These are phyloP conservation scores for Galaxea fascicularis DNA, from an alignment of 92 coral and sea anemone genomes.

Conservation along the genomic window DNA sequence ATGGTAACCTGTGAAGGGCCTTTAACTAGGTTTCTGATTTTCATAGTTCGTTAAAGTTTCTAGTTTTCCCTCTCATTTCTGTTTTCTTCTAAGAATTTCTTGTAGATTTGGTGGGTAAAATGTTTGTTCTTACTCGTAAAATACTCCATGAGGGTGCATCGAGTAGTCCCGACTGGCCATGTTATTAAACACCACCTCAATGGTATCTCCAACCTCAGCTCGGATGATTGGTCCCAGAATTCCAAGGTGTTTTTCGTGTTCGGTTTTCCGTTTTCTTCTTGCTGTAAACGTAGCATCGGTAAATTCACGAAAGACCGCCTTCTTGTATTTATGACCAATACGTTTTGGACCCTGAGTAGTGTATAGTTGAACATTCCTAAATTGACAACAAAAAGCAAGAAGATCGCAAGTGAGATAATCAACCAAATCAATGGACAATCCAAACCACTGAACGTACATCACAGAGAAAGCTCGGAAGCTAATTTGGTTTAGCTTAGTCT, in stretches of 20 bases:
- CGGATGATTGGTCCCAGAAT: slow-evolving; percentile 83
- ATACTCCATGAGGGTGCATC: slow-evolving; percentile 89
- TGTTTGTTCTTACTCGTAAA: slow-evolving; percentile 57
- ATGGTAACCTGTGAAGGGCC: no score
- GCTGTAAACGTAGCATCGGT: slow-evolving; percentile 72
- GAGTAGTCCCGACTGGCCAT: slow-evolving; percentile 76
- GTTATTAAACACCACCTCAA: slow-evolving; percentile 87
- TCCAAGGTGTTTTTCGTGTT: slow-evolving; percentile 75
- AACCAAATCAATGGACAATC: background rate
- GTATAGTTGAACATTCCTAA: slow-evolving; percentile 63
- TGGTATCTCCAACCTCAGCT: slow-evolving; percentile 94
- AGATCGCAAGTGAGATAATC: background rate
- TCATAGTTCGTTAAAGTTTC: no score
- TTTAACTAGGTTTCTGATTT: no score
- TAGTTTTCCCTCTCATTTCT: no score
- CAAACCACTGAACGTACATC: no score
- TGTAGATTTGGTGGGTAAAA: background rate
- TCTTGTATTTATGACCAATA: slow-evolving; percentile 88
- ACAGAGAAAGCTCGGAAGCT: no score
- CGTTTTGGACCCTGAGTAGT: slow-evolving; percentile 61
- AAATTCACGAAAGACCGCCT: slow-evolving; percentile 79
- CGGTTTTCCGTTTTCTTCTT: slow-evolving; percentile 48
- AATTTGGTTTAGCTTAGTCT: no score
- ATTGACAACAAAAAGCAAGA: background rate
- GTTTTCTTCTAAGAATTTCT: no score